These are phyloP conservation scores for Amphiura filiformis DNA, from an alignment of 35 echinoderm and acorn worm genomes.

Conservation along the genomic window DNA sequence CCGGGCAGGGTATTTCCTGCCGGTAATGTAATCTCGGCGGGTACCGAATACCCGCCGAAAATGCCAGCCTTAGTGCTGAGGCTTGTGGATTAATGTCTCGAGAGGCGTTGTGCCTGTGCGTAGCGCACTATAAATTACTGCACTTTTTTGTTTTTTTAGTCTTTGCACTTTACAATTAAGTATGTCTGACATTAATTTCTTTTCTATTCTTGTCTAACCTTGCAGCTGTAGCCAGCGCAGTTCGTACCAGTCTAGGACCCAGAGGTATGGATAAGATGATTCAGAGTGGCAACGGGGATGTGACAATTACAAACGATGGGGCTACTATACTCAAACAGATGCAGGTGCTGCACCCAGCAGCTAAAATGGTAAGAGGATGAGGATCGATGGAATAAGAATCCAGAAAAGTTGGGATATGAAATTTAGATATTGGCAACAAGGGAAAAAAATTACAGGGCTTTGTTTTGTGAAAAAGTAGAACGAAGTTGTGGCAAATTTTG, in stretches of 20 bases:
- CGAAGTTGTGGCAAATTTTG: too few relatives aligned
- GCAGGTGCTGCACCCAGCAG: conserved; percentile 88
- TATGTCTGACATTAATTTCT: not conserved
- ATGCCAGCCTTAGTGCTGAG: too few relatives aligned
- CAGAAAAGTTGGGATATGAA: too few relatives aligned
- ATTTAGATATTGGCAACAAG: not conserved
- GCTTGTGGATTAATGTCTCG: too few relatives aligned
- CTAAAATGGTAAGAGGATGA: conserved; percentile 92
- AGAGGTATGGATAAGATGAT: conserved; percentile 99
- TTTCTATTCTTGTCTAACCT: conserved; percentile 9
- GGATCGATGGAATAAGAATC: not conserved
- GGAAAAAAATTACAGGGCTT: not conserved
- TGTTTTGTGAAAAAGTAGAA: not conserved
- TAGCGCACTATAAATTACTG: too few relatives aligned
- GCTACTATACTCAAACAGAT: conserved; percentile 96
- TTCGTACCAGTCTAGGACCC: conserved; percentile 92
- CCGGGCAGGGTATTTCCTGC: too few relatives aligned
- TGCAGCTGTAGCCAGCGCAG: conserved; percentile 92
- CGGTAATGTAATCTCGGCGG: too few relatives aligned
- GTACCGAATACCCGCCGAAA: too few relatives aligned
- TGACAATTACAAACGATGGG: conserved; percentile 98
- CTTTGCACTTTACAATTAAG: too few relatives aligned
- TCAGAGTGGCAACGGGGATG: conserved; percentile 86
- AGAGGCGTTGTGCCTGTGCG: too few relatives aligned
- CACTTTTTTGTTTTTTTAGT: too few relatives aligned